These are phyloP conservation scores for Aethes cnicana DNA, from an alignment of 2,888 invertebrate species.

Conservation along the genomic window DNA sequence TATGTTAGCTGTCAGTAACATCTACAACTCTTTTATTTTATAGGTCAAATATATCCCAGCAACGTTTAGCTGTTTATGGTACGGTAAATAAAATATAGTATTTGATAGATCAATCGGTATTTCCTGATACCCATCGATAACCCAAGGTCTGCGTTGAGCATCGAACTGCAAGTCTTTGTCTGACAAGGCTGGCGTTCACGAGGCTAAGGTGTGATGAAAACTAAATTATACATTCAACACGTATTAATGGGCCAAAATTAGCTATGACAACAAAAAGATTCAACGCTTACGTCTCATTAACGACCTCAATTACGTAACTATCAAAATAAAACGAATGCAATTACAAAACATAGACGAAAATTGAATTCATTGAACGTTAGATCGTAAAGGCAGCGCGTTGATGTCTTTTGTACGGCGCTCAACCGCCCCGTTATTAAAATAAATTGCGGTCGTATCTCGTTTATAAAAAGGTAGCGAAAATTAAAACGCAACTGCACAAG, in stretches of 20 bases:
- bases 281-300: background rate
- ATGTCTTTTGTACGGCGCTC: constrained; percentile 38
- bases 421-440: constrained; percentile 14
- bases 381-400: constrained; percentile 34
- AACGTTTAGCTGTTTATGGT: background rate
- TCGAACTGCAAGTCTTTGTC: constrained; percentile 52
- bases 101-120: constrained; percentile 61
- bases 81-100: constrained; percentile 32
- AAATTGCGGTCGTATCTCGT: constrained; percentile 6
- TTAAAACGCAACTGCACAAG: constrained; percentile 20
- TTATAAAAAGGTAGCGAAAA: constrained; percentile 10
- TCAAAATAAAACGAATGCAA: constrained; percentile 15
- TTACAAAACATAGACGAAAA: constrained; percentile 33
- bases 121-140: constrained; percentile 70
- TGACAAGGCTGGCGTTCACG: constrained; percentile 63
- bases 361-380: constrained; percentile 7
- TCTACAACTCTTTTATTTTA: no score
- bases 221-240: constrained; percentile 23
- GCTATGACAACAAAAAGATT: no score
- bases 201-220: constrained; percentile 24
- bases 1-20: no score
- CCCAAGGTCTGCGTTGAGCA: constrained; percentile 60
- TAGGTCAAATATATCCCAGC: background rate
- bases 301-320: background rate
- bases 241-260: no score